Evolutionary conservation across 2,888 invertebrate species (phyloP).

Genomic region (Noctua janthina): DNA sequence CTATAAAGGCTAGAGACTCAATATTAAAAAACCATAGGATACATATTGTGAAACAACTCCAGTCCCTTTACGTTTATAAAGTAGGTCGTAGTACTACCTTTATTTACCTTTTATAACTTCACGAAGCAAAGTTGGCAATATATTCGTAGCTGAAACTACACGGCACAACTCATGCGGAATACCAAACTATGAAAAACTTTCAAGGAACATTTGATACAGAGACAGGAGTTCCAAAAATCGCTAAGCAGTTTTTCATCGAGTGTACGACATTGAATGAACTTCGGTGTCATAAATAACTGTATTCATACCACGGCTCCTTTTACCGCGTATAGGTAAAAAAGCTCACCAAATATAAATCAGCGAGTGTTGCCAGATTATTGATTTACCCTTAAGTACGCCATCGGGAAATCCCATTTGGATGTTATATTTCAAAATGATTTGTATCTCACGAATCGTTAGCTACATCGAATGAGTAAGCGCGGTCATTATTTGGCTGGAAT

Average conservation of each 20-base stretch:
- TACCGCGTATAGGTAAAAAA: slow-evolving; percentile 71
- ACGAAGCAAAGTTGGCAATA: slow-evolving; percentile 22
- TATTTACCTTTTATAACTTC: slow-evolving; percentile 34
- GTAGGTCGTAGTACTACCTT: neutral
- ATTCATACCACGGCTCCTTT: slow-evolving; percentile 76
- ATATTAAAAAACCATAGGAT: neutral
- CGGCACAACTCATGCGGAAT: slow-evolving; percentile 32
- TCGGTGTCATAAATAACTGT: slow-evolving; percentile 74
- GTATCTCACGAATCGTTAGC: slow-evolving; percentile 61
- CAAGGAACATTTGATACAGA: slow-evolving; percentile 46
- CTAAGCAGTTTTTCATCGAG: slow-evolving; percentile 64
- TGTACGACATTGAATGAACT: slow-evolving; percentile 64
- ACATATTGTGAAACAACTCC: neutral
- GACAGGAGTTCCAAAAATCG: slow-evolving; percentile 51
- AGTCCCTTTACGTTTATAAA: neutral
- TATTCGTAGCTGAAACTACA: slow-evolving; percentile 24
- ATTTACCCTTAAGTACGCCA: slow-evolving; percentile 67
- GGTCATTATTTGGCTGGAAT: slow-evolving; percentile 35
- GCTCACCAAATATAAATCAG: slow-evolving; percentile 77
- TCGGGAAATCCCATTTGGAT: slow-evolving; percentile 64
- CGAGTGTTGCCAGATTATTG: slow-evolving; percentile 68
- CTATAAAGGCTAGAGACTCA: neutral
- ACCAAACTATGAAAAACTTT: slow-evolving; percentile 55
- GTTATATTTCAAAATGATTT: slow-evolving; percentile 66
- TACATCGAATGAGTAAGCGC: slow-evolving; percentile 45